Evolutionary conservation across 2,113 vertebrate species (phyloP), one percentile per base, ranked within the genome.

Genomic region (Triplophysa tibetana): DNA sequence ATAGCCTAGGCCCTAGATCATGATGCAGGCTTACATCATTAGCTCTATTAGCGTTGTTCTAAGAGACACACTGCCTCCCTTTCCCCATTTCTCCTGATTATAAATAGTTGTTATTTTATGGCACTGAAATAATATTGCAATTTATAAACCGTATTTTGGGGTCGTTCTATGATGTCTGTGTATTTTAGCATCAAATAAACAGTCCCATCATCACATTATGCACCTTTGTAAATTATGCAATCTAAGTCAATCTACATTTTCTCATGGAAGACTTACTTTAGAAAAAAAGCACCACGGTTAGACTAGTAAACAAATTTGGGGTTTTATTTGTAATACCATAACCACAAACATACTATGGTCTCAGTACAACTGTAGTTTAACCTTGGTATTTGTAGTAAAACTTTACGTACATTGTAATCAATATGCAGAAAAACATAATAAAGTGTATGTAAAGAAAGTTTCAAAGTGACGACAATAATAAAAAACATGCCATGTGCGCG

Each of bases 11-110:
- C 29, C 29, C 29, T 29, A 74, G 77, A 86, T 81, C 84, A 72
- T 82, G 69, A 77, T 77, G 73, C 75, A 79, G 58, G 45, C 64
- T 80, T 83, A 81, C 83, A 77, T 86, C 77, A 69, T 81, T 81
- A 84, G 69, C 45, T 69, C 75, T 84, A 81, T 84, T 81, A 84
- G 68, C 56, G 45, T 76, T 69, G 48, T 63, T 19, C 62, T 68
- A 62, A 70, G 74, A 78, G 78, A 77, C 72, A 83, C 38, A 76
- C 75, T 65, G 56, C 73, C 66, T 77, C 65, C 61, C 50, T 77
- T 60, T 66, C 72, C 63, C 78, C 80, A 84, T 75, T 73, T 84
- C 68, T 50, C 78, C 54, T 43, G 12, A 41, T 60, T 41, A 33
- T 43, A 19, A 58, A 72, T 21, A 38, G 14, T 17, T 23, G 21